phyloP scores from a whole-genome alignment of 2,113 vertebrate genomes.

The Benitochromis conjunctus region DNA sequence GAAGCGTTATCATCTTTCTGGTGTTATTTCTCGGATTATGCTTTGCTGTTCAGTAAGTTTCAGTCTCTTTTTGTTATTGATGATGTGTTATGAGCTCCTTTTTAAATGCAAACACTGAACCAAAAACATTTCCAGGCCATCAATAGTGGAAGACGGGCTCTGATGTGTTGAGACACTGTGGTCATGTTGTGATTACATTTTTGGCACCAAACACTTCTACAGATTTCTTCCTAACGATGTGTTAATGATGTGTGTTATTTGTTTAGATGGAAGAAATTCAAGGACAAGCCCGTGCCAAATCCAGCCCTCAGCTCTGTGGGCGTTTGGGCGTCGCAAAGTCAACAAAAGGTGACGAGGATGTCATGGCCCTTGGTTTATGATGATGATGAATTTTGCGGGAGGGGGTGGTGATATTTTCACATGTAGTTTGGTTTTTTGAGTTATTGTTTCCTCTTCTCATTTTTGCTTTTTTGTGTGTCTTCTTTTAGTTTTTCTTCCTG shows the following conservation, averaged over 20 bases:
- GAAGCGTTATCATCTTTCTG: slow-evolving; percentile 1
- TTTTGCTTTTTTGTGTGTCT: neutral
- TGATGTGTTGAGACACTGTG: neutral
- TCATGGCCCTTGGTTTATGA: neutral
- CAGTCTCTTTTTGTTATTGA: neutral
- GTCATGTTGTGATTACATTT: neutral
- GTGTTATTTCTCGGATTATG: slow-evolving; percentile 32
- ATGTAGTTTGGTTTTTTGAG: neutral
- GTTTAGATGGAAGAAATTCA: slow-evolving; percentile 45
- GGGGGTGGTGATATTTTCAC: neutral
- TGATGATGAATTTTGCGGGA: neutral
- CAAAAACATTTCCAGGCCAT: neutral
- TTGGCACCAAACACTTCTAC: neutral
- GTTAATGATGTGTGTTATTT: neutral
- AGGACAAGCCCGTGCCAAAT: slow-evolving; percentile 50
- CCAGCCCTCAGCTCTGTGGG: slow-evolving; percentile 55
- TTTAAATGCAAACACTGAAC: neutral
- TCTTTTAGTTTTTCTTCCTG: neutral
- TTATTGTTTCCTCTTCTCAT: neutral
- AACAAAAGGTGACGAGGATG: slow-evolving; percentile 32
- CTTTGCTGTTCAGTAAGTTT: slow-evolving; percentile 46
- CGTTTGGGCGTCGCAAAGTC: slow-evolving; percentile 10
- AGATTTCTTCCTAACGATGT: neutral
- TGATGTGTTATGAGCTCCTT: neutral
- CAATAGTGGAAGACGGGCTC: neutral